A percentile compares a stretch with the other conserved stretches of the same genome.
Conservation (phyloP, 2,797 vertebrate species). For the Pseudochirops corinnae region DNA sequence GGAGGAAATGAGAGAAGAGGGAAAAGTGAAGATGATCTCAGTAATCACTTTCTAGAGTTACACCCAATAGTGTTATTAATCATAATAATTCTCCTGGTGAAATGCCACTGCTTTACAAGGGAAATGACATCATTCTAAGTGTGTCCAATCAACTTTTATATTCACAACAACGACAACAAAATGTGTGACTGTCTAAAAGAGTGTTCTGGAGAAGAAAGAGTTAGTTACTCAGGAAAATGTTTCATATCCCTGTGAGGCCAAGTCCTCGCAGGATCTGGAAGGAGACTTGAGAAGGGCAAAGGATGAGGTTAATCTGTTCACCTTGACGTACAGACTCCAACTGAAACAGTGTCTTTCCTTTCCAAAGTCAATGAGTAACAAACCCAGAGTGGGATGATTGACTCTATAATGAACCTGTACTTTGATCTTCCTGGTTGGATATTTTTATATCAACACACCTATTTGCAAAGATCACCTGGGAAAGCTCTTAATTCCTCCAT, state of each 20-base stretch:
- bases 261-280: background rate
- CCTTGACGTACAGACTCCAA: background rate
- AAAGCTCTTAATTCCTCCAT: background rate
- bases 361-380: background rate
- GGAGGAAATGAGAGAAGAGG: background rate
- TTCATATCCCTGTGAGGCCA: background rate
- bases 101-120: slow-evolving; percentile 10
- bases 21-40: background rate
- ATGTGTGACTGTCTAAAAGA: background rate
- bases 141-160: background rate
- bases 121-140: slow-evolving; percentile 38
- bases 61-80: slow-evolving; percentile 19
- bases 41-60: background rate
- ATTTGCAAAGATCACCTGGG: background rate
- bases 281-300: slow-evolving; percentile 12
- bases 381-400: background rate
- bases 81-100: background rate
- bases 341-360: background rate
- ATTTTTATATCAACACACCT: background rate
- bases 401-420: background rate
- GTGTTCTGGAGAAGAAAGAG: background rate
- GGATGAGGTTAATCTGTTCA: background rate
- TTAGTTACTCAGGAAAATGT: background rate
- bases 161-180: slow-evolving; percentile 23
- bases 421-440: slow-evolving; percentile 3